Conservation (phyloP, 1,140 invertebrate species). For the Argopecten irradians region DNA sequence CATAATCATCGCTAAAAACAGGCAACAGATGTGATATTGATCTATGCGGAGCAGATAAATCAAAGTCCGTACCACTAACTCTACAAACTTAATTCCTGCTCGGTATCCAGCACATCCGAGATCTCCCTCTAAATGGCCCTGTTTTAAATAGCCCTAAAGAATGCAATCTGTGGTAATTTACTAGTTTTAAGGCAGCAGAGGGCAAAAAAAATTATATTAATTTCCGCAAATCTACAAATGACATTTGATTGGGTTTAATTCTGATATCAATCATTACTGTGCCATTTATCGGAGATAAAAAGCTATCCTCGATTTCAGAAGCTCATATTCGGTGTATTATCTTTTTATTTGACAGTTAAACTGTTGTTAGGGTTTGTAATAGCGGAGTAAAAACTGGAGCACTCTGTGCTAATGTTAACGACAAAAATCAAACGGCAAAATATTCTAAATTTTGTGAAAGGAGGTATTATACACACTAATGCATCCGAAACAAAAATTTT, state of each 20-base stretch:
- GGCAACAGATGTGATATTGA: conserved; percentile 21
- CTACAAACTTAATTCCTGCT: neutral
- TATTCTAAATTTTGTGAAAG: too few species aligned
- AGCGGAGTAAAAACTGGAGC: neutral
- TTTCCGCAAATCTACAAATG: conserved; percentile 14
- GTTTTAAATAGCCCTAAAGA: neutral
- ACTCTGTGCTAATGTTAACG: neutral
- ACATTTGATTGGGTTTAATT: conserved; percentile 18
- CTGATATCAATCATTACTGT: conserved; percentile 5
- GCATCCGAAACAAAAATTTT: too few species aligned
- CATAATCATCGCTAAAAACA: conserved; percentile 7
- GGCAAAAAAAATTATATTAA: conserved; percentile 18
- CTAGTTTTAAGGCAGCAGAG: neutral
- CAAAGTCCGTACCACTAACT: neutral
- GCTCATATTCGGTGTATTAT: neutral
- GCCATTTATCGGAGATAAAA: neutral
- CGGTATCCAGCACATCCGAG: neutral
- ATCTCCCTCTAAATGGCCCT: neutral
- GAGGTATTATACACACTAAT: too few species aligned
- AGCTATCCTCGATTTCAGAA: neutral
- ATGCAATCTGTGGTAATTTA: neutral
- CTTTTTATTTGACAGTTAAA: neutral
- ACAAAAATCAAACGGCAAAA: neutral
- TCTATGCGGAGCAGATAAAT: neutral
- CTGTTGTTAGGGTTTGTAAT: neutral